Conservation (phyloP, 2,113 vertebrate genomes). For the Aegotheles bennettii region DNA sequence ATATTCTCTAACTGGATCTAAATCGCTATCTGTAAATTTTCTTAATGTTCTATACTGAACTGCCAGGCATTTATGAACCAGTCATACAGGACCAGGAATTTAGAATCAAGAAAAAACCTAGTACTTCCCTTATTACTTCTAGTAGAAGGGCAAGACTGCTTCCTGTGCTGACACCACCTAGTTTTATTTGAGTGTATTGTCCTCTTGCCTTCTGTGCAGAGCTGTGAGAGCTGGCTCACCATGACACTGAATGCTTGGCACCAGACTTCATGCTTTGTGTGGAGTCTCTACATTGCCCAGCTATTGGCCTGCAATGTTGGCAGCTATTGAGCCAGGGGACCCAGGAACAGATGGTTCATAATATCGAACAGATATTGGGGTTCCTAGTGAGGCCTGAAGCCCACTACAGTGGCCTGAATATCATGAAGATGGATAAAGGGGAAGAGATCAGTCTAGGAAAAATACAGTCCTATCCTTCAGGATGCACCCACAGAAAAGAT, state of each 20-base stretch:
- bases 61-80: not conserved
- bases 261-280: not conserved
- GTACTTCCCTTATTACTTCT: not conserved
- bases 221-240: not conserved
- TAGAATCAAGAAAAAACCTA: not conserved
- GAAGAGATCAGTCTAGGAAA: not conserved
- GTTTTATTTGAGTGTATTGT: not conserved
- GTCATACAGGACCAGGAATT: not conserved
- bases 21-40: not conserved
- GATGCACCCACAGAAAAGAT: not conserved
- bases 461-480: not conserved
- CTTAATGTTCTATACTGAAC: not conserved
- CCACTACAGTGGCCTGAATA: not conserved
- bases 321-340: not conserved
- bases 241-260: not conserved
- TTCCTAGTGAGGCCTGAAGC: not conserved
- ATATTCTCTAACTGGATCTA: not conserved
- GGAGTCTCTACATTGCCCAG: fast-evolving
- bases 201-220: not conserved
- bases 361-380: not conserved
- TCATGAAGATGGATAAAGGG: not conserved
- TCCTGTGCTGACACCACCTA: not conserved
- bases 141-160: not conserved
- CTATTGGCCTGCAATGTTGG: not conserved
- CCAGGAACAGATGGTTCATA: not conserved